Percentiles rank a stretch among this genome's conserved stretches.
These are phyloP conservation scores for Cataglyphis albicans DNA, from an alignment of 2,888 invertebrate species.

Conservation along the genomic window DNA sequence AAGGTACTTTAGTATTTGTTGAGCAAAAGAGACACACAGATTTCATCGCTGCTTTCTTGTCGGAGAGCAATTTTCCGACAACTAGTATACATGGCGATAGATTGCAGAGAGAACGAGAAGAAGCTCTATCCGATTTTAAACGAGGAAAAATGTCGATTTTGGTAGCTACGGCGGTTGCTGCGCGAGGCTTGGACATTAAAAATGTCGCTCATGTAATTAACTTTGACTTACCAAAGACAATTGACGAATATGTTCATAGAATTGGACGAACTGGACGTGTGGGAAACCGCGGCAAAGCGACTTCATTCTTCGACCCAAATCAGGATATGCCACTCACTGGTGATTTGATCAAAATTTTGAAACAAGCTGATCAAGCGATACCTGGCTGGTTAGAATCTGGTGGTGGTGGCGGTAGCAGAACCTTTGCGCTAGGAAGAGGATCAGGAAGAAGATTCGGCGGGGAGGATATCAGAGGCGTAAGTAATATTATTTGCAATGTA, in stretches of 20 bases:
- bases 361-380: slow-evolving; percentile 92
- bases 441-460: slow-evolving; percentile 89
- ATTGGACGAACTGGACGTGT: slow-evolving; percentile 98
- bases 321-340: slow-evolving; percentile 88
- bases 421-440: slow-evolving; percentile 71
- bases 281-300: slow-evolving; percentile 94
- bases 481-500: slow-evolving; percentile 76
- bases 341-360: slow-evolving; percentile 91
- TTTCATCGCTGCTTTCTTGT: slow-evolving; percentile 93
- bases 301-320: slow-evolving; percentile 92
- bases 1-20: slow-evolving; percentile 92
- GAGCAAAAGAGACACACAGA: slow-evolving; percentile 96
- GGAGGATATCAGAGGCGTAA: slow-evolving; percentile 90
- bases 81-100: slow-evolving; percentile 93
- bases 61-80: slow-evolving; percentile 91
- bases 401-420: slow-evolving; percentile 82
- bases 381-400: slow-evolving; percentile 89
- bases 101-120: slow-evolving; percentile 91
- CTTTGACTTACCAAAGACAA: slow-evolving; percentile 95
- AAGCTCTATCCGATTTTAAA: slow-evolving; percentile 93
- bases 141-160: slow-evolving; percentile 91
- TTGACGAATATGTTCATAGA: slow-evolving; percentile 98
- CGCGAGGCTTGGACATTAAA: slow-evolving; percentile 96
- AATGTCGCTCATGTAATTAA: slow-evolving; percentile 96
- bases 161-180: slow-evolving; percentile 98